A percentile compares a stretch with the other conserved stretches of the same genome.
phyloP scores from a whole-genome alignment of 2,888 invertebrate genomes.

The Esperia sulphurella region DNA sequence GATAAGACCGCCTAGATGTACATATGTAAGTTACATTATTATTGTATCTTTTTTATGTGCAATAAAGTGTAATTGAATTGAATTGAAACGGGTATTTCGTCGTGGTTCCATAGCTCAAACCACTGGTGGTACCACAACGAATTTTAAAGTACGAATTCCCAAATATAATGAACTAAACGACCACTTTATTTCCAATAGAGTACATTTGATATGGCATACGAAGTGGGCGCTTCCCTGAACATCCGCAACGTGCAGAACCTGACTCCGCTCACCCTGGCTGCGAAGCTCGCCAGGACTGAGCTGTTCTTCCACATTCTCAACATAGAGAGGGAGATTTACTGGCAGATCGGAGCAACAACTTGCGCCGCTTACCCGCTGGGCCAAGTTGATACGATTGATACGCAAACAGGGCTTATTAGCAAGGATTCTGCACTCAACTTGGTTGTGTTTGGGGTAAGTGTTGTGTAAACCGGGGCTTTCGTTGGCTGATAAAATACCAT shows the following conservation, averaged over 20 bases:
- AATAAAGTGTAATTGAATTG: too few relatives aligned
- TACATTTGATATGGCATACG: conserved; percentile 96
- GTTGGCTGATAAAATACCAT: too few relatives aligned
- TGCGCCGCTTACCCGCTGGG: conserved; percentile 98
- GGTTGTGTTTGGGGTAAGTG: conserved; percentile 96
- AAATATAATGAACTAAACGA: too few relatives aligned
- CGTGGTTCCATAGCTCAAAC: too few relatives aligned
- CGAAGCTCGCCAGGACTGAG: conserved; percentile 94
- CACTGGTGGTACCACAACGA: too few relatives aligned
- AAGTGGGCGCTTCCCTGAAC: conserved; percentile 93
- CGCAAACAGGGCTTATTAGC: conserved; percentile 93
- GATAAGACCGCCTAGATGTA: too few relatives aligned
- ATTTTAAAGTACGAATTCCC: too few relatives aligned
- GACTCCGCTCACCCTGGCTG: conserved; percentile 95
- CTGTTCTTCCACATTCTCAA: conserved; percentile 98
- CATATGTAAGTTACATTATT: too few relatives aligned
- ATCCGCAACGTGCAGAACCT: conserved; percentile 91
- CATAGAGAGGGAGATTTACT: conserved; percentile 96
- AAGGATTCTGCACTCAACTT: conserved; percentile 96
- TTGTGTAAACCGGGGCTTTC: too few relatives aligned
- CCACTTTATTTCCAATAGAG: conserved; percentile 68
- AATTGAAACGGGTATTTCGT: too few relatives aligned
- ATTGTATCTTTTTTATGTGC: too few relatives aligned
- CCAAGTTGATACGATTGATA: conserved; percentile 97
- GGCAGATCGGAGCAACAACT: conserved; percentile 97